Percentiles rank a stretch among this genome's conserved stretches.
These are phyloP conservation scores for Ciconia boyciana DNA, from an alignment of 2,113 vertebrate species.

Conservation along the genomic window DNA sequence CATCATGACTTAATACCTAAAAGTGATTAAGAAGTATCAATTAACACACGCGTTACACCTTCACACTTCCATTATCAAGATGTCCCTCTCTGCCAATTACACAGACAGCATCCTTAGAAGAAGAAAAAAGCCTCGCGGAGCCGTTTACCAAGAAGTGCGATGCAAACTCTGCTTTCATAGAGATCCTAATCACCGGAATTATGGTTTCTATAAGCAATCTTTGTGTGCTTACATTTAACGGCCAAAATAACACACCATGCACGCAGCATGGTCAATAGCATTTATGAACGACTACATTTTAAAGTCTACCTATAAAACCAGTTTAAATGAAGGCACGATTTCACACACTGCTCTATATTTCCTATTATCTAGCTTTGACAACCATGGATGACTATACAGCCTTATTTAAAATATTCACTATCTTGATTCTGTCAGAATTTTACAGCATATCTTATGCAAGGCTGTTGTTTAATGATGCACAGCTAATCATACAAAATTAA, in stretches of 20 bases:
- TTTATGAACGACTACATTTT: slow-evolving; percentile 79
- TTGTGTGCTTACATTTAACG: slow-evolving; percentile 74
- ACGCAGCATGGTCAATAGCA: slow-evolving; percentile 73
- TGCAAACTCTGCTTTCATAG: slow-evolving; percentile 79
- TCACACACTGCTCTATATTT: slow-evolving; percentile 78
- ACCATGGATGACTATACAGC: slow-evolving; percentile 81
- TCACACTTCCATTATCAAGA: slow-evolving; percentile 94
- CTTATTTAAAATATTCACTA: slow-evolving; percentile 88
- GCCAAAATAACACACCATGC: slow-evolving; percentile 72
- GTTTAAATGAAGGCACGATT: slow-evolving; percentile 78
- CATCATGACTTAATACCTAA: slow-evolving; percentile 99
- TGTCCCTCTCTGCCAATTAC: slow-evolving; percentile 97
- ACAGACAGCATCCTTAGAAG: slow-evolving; percentile 78
- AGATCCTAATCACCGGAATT: slow-evolving; percentile 83
- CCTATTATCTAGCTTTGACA: slow-evolving; percentile 83
- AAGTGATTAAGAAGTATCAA: slow-evolving; percentile 99
- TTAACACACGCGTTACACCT: slow-evolving; percentile 92
- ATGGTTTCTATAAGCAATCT: slow-evolving; percentile 77
- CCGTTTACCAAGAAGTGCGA: slow-evolving; percentile 92
- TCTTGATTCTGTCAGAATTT: slow-evolving; percentile 90
- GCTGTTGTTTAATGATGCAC: slow-evolving; percentile 98
- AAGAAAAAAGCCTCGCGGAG: slow-evolving; percentile 79
- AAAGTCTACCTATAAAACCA: slow-evolving; percentile 81
- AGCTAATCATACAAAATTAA: slow-evolving; percentile 99
- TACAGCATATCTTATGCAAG: slow-evolving; percentile 85